A percentile compares a stretch with the other conserved stretches of the same genome.
Evolutionary conservation across 1,140 invertebrate genomes (phyloP).

Genomic region (Harpegnathos saltator): DNA sequence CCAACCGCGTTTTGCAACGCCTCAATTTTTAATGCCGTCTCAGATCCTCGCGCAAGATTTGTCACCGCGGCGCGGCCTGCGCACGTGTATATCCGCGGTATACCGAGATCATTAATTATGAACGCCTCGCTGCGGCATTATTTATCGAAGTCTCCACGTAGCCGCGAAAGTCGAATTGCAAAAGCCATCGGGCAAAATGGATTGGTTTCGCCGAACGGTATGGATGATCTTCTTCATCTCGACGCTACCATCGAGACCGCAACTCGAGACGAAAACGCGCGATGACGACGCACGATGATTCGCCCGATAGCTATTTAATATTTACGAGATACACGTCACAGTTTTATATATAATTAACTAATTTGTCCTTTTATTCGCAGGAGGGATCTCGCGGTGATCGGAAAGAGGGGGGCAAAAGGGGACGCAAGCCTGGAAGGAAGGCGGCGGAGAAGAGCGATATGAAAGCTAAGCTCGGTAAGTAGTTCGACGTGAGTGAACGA

Average conservation of each 20-base stretch:
- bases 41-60: conserved; percentile 30
- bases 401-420: conserved; percentile 93
- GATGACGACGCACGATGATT: neutral
- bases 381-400: conserved; percentile 87
- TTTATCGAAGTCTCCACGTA: conserved; percentile 14
- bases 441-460: conserved; percentile 96
- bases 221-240: neutral
- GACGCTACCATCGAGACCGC: neutral
- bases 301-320: neutral
- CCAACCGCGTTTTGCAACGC: conserved; percentile 37
- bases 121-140: conserved; percentile 27
- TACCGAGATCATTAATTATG: conserved; percentile 34
- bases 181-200: neutral
- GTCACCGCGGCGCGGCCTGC: conserved; percentile 10
- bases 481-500: neutral
- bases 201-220: conserved; percentile 27
- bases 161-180: conserved; percentile 1
- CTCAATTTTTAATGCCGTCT: conserved; percentile 49
- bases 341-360: conserved; percentile 5
- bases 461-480: conserved; percentile 95
- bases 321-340: neutral
- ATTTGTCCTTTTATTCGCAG: conserved; percentile 79
- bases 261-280: neutral
- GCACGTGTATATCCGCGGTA: neutral
- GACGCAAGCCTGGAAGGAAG: conserved; percentile 95